Evolutionary conservation across 2,888 invertebrate genomes (phyloP).

Genomic region (Parnassius apollo): DNA sequence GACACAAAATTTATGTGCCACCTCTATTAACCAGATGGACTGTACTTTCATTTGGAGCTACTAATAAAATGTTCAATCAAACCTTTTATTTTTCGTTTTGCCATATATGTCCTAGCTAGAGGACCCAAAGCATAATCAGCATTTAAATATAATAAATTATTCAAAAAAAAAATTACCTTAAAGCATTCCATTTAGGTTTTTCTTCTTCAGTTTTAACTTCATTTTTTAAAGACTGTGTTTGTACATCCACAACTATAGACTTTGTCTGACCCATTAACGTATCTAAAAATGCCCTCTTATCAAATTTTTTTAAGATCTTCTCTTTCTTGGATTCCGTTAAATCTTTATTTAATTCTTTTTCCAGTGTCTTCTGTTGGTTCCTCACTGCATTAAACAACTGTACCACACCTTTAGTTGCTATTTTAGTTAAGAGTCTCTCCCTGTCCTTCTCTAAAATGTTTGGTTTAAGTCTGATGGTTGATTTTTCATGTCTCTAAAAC

Average conservation of each 20-base stretch:
- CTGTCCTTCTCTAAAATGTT: slow-evolving; percentile 87
- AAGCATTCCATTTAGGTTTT: slow-evolving; percentile 82
- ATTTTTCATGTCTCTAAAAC: slow-evolving; percentile 82
- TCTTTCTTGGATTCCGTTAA: slow-evolving; percentile 89
- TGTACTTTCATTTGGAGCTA: too few species aligned
- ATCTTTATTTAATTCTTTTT: slow-evolving; percentile 86
- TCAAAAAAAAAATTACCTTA: slow-evolving; percentile 58
- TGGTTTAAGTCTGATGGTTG: slow-evolving; percentile 88
- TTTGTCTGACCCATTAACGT: slow-evolving; percentile 87
- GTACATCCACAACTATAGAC: slow-evolving; percentile 76
- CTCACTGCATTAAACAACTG: slow-evolving; percentile 95
- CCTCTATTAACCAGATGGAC: too few species aligned
- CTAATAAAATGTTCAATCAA: too few species aligned
- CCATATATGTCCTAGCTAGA: not conserved
- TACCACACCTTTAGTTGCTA: slow-evolving; percentile 95
- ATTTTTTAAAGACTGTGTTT: slow-evolving; percentile 58
- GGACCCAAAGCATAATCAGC: not conserved
- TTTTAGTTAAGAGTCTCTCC: slow-evolving; percentile 88
- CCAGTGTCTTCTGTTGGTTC: slow-evolving; percentile 90
- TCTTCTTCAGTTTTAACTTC: slow-evolving; percentile 63
- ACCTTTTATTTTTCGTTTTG: not conserved
- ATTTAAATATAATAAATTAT: not conserved
- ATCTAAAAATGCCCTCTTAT: slow-evolving; percentile 88
- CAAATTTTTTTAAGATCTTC: slow-evolving; percentile 87
- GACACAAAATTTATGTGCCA: too few species aligned